A percentile compares a stretch with the other conserved stretches of the same genome.
Conservation (phyloP, 2,113 vertebrate genomes). For the zebrafish (Danio rerio) region GRCz12tu NC_133192.1:230501-231000, state of each 20-base stretch:
- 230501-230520: too few species aligned
- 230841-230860: not conserved
- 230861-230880: too few species aligned
- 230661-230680: too few species aligned
- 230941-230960: conserved; percentile 96
- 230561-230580: too few species aligned
- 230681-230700: too few species aligned
- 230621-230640: too few species aligned
- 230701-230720: conserved; percentile 99
- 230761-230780: conserved; percentile 97
- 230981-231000: conserved; percentile 98
- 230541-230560: too few species aligned
- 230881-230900: too few species aligned
- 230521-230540: too few species aligned
- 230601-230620: too few species aligned
- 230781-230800: conserved; percentile 95
- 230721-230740: conserved; percentile 98
- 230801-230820: conserved; percentile 99
- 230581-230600: too few species aligned
- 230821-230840: conserved; percentile 6
- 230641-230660: too few species aligned
- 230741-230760: conserved; percentile 97
- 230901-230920: conserved; percentile 94
- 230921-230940: conserved; percentile 97
- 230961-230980: conserved; percentile 97